phyloP scores from a whole-genome alignment of 2,888 invertebrate species.

The Nipponacmea schrenckii region DNA sequence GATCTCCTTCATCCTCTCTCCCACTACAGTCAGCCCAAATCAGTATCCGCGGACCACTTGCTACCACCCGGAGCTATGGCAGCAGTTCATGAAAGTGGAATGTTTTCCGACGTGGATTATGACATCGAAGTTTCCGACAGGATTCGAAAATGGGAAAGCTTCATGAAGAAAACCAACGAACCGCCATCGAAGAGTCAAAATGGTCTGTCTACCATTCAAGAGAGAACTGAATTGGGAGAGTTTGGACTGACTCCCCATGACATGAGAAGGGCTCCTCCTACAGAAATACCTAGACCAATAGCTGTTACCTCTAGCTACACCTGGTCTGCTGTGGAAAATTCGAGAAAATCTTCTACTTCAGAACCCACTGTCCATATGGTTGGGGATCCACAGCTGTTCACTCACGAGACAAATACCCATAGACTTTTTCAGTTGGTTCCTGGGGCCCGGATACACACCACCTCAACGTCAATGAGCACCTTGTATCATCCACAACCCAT shows the following conservation, averaged over 20 bases:
- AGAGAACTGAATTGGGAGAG: constrained; percentile 30
- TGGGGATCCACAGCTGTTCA: constrained; percentile 21
- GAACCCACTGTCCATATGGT: constrained; percentile 25
- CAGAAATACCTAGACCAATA: neutral
- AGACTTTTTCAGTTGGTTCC: constrained; percentile 28
- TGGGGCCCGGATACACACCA: constrained; percentile 24
- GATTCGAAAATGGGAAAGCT: constrained; percentile 61
- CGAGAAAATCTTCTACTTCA: constrained; percentile 23
- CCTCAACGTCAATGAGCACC: constrained; percentile 24
- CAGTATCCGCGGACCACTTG: constrained; percentile 35
- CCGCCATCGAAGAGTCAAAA: constrained; percentile 26
- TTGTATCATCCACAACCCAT: constrained; percentile 13
- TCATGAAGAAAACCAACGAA: constrained; percentile 41
- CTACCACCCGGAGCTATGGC: constrained; percentile 17
- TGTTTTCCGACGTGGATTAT: constrained; percentile 63
- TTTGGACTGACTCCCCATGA: neutral
- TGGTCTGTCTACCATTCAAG: constrained; percentile 45
- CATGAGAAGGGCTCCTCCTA: neutral
- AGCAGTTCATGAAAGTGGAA: constrained; percentile 40
- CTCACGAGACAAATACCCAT: constrained; percentile 28
- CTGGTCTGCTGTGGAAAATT: constrained; percentile 10
- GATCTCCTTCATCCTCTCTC: constrained; percentile 22
- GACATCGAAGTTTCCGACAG: constrained; percentile 59
- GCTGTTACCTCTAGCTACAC: constrained; percentile 11
- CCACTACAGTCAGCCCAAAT: constrained; percentile 24